Evolutionary conservation across 1,140 invertebrate genomes (phyloP), one percentile per base, ranked within the genome.

Genomic region (Drosophila pruinosa): DNA sequence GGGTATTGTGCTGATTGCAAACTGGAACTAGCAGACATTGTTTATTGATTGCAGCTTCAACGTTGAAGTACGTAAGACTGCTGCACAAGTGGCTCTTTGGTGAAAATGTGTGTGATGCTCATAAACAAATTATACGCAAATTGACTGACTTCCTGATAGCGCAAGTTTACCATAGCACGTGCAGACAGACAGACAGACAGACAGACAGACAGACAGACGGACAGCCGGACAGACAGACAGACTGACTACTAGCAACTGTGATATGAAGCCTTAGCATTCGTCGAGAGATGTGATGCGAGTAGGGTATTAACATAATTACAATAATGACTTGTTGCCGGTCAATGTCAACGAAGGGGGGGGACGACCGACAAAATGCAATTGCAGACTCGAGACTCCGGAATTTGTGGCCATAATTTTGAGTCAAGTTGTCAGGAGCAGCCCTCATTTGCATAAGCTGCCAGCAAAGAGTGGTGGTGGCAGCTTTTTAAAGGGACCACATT

Each of bases 101-200:
- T 61, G 41, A 6, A 67, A 12, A 39, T 56, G 64, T 82, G 63
- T 62, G 80, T 58, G 64, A 65, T 69, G 82, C 70, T 86, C 77
- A 77, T 86, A 88, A 88, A 81, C 82, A 86, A 86, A 88, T 86
- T 88, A 88, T 86, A 72, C 82, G 50, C 81, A 86, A 86, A 81
- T 86, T 86, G 74, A 75, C 61, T 75, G 61, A 78, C 74, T 72
- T 86, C 81, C 81, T 74, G 54, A 36, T 52, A 57, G 59, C 68
- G 61, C 50, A 45, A 77, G 69, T 65, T 62, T 53, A 62, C 59
- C 54, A 61, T 34, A 41, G 38, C 63, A 69, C 58, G 72, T 41
- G 43, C 38, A 41, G 4, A 34, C 21, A 41, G 17, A 31, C 2
- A 14, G 3, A 21, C 2, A 57, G 12, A 17, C 15, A 31, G 24